Evolutionary conservation across 2,888 invertebrate genomes (phyloP).

Genomic region (Nesidiocoris tenuis): DNA sequence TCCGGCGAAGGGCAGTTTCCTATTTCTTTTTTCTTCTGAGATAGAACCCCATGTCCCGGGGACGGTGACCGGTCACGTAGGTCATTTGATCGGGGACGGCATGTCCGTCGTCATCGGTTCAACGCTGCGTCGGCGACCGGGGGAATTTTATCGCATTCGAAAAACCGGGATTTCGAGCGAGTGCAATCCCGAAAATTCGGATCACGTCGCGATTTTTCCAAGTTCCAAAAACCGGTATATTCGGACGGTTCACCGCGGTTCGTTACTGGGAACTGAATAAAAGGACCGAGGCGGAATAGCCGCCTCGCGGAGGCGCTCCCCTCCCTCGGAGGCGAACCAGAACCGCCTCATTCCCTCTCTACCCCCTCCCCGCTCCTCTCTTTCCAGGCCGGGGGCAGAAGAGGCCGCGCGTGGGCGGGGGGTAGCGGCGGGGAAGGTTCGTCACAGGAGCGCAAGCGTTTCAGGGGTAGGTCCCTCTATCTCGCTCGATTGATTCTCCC

Average conservation of each 20-base stretch:
- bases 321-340: slow-evolving; percentile 7
- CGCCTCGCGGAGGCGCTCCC: slow-evolving; percentile 8
- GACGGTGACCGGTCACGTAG: slow-evolving; percentile 53
- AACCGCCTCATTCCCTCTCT: no score
- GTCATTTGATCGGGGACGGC: slow-evolving; percentile 43
- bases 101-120: slow-evolving; percentile 2
- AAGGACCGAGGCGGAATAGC: slow-evolving; percentile 14
- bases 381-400: neutral
- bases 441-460: neutral
- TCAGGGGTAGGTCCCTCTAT: neutral
- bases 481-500: no score
- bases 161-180: neutral
- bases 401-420: neutral
- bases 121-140: neutral
- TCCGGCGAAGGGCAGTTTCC: slow-evolving; percentile 16
- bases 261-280: slow-evolving; percentile 32
- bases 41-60: slow-evolving; percentile 57
- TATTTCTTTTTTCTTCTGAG: slow-evolving; percentile 53
- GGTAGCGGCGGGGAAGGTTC: neutral
- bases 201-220: neutral
- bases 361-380: neutral
- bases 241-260: neutral
- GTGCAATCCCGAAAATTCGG: neutral
- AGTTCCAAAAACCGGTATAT: neutral
- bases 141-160: neutral